Percentiles rank a stretch among this genome's conserved stretches.
Evolutionary conservation across 1,140 invertebrate genomes (phyloP).

Genomic region (Eriosoma lanigerum): DNA sequence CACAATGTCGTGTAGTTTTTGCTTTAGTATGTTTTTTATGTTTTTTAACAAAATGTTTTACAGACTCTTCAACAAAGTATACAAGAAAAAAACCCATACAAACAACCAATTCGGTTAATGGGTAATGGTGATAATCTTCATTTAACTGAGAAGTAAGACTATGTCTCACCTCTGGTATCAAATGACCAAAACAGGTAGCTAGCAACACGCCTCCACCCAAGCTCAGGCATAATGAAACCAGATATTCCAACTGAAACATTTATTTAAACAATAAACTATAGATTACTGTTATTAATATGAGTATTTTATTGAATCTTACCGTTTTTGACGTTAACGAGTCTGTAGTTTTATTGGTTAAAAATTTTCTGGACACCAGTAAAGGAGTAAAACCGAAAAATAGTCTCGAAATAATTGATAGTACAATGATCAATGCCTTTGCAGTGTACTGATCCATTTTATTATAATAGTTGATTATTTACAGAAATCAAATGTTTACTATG

Average conservation of each 20-base stretch:
- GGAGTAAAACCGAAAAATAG: conserved; percentile 43
- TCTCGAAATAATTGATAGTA: conserved; percentile 30
- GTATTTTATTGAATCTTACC: neutral
- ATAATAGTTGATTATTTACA: neutral
- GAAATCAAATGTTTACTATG: neutral
- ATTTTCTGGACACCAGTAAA: conserved; percentile 30
- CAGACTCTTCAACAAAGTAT: conserved; percentile 76
- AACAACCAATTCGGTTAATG: conserved; percentile 68
- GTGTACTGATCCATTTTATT: conserved; percentile 27
- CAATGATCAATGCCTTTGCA: conserved; percentile 25
- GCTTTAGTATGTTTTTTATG: conserved; percentile 41
- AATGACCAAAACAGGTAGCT: conserved; percentile 78
- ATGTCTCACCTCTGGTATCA: conserved; percentile 74
- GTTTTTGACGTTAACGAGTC: conserved; percentile 27
- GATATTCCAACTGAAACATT: conserved; percentile 52
- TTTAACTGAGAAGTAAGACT: conserved; percentile 52
- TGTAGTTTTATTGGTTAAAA: conserved; percentile 23
- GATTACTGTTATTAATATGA: neutral
- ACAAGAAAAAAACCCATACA: conserved; percentile 78
- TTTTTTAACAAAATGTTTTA: conserved; percentile 55
- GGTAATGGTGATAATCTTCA: conserved; percentile 54
- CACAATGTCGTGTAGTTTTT: conserved; percentile 41
- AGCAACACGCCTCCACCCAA: conserved; percentile 84
- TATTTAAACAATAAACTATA: conserved; percentile 1
- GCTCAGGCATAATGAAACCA: conserved; percentile 62